phyloP scores from a whole-genome alignment of 2,113 vertebrate species.

The Antechinus flavipes region DNA sequence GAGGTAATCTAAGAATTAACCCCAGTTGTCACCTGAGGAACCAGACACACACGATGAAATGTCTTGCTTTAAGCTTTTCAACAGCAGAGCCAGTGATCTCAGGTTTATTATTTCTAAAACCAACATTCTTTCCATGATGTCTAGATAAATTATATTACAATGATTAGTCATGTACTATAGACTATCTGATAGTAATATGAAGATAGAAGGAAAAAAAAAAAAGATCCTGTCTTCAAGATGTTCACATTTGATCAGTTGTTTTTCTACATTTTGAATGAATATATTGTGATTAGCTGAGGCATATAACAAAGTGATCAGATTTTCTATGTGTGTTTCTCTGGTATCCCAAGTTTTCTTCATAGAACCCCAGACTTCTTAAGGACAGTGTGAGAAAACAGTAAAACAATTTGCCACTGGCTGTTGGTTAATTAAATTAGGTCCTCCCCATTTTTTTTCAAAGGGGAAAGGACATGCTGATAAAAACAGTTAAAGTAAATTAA shows the following conservation, averaged over 20 bases:
- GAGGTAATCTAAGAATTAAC: background rate
- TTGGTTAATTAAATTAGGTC: background rate
- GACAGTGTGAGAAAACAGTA: background rate
- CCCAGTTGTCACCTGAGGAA: background rate
- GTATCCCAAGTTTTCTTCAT: background rate
- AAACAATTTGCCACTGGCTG: background rate
- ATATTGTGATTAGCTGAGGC: background rate
- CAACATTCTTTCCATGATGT: background rate
- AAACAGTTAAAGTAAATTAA: background rate
- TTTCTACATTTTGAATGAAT: background rate
- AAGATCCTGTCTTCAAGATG: background rate
- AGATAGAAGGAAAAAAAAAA: background rate
- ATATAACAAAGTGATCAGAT: background rate
- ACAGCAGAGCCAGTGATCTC: background rate
- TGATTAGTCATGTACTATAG: background rate
- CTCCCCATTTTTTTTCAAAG: background rate
- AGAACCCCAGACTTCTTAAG: background rate
- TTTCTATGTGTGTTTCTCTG: background rate
- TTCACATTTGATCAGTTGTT: background rate
- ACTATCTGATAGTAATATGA: background rate
- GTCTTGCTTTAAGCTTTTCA: background rate
- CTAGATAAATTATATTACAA: background rate
- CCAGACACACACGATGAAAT: background rate
- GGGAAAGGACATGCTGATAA: background rate
- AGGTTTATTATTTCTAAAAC: background rate